These are phyloP conservation scores for Genyomyrus donnyi DNA, from an alignment of 2,113 vertebrate genomes.

Conservation along the genomic window DNA sequence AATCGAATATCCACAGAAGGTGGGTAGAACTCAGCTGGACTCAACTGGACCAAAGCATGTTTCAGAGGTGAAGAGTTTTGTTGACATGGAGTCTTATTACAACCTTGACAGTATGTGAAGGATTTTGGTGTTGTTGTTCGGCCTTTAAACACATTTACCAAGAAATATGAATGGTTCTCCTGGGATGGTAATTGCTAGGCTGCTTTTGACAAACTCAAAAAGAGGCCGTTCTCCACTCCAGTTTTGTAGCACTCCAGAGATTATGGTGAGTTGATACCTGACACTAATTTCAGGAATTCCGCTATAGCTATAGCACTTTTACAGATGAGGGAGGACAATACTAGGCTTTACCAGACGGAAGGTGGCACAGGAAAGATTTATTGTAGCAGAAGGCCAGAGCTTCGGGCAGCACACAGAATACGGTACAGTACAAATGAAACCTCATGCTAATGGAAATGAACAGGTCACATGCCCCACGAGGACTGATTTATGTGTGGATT, in stretches of 20 bases:
- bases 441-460: not conserved
- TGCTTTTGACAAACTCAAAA: not conserved
- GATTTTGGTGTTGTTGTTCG: not conserved
- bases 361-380: not conserved
- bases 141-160: not conserved
- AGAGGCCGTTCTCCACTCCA: not conserved
- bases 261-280: not conserved
- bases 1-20: not conserved
- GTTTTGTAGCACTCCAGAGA: not conserved
- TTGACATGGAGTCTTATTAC: not conserved
- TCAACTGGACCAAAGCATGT: not conserved
- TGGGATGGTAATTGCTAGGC: not conserved
- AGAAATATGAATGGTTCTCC: not conserved
- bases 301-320: not conserved
- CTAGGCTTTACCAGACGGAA: not conserved
- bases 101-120: not conserved
- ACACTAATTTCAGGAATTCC: not conserved
- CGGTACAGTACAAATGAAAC: not conserved
- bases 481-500: not conserved
- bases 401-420: not conserved
- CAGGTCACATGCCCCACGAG: not conserved
- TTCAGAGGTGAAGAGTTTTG: not conserved
- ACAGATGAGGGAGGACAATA: not conserved
- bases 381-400: not conserved
- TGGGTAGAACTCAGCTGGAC: not conserved